Base-by-base conservation (phyloP, 2,888 invertebrate species). In the Drosophila eohydei region DNA sequence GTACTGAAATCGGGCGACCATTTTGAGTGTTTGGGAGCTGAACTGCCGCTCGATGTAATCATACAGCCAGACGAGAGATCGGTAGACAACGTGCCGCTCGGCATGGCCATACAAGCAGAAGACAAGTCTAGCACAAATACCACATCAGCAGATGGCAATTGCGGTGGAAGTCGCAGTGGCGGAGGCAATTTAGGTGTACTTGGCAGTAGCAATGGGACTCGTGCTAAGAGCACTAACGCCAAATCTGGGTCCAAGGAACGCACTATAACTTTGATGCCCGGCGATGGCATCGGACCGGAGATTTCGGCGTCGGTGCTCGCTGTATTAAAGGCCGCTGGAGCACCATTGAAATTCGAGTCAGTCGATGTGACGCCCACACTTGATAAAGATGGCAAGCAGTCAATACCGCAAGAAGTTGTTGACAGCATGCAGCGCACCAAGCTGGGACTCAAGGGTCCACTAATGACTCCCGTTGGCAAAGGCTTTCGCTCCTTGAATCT, bases 211-310 rank as follows among this genome's bases (percentile, higher is more conserved):
- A 41, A 38, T 5, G 52, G 14, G 1, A 12, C 3, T 21, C 26
- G 21, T 1, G 32, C 2, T 7, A 16, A 4, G 0, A 58, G 9
- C 1, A 9, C 34, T 8, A 8, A 8, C 2, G 26, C 21, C 1
- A 26, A 14, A 26, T 4, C 44, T 7, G 46, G 48, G 48, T 4
- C 74, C 21, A 21, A 1, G 9, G 11, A 46, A 6, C 72, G 78
- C 2, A 46, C 61, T 12, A 50, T 98, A 78, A 99, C 99, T 2
- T 94, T 99, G 62, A 99, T 99, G 90, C 98, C 99, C 32, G 99
- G 99, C 40, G 99, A 99, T 95, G 99, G 99, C 63, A 99, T 99
- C 91, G 99, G 99, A 0, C 99, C 99, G 0, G 99, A 99, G 94
- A 99, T 99, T 90, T 98, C 99, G 0, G 96, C 96, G 40, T 96